phyloP scores from a whole-genome alignment of 2,113 vertebrate genomes.

The Prinia subflava region DNA sequence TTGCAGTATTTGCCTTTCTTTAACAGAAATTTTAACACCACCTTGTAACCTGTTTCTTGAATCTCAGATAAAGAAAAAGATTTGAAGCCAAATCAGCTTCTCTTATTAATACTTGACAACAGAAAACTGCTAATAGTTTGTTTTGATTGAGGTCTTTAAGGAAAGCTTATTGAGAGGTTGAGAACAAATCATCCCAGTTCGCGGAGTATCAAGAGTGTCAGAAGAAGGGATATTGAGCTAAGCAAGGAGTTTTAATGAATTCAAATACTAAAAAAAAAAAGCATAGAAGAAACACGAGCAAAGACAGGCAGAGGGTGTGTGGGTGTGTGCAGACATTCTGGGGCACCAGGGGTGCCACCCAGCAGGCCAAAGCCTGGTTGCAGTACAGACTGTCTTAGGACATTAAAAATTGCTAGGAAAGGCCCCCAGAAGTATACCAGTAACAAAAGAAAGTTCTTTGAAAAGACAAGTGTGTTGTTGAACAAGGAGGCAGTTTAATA shows the following conservation, averaged over 20 bases:
- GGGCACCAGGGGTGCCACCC: not conserved
- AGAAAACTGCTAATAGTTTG: not conserved
- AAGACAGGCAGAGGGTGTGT: not conserved
- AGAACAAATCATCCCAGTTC: not conserved
- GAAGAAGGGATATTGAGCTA: not conserved
- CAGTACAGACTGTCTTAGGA: not conserved
- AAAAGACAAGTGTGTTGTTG: not conserved
- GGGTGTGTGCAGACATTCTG: not conserved
- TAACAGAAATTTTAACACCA: not conserved
- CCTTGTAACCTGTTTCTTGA: not conserved
- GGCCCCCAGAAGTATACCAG: not conserved
- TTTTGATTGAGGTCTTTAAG: not conserved
- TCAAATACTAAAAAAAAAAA: not conserved
- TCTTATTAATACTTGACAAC: not conserved
- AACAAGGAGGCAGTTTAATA: not conserved
- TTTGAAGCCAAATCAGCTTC: not conserved
- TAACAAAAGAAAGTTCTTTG: not conserved
- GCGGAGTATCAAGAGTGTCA: not conserved
- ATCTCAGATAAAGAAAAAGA: not conserved
- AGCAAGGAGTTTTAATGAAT: not conserved
- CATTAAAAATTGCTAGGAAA: not conserved
- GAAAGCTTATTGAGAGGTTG: not conserved
- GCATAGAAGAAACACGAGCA: not conserved
- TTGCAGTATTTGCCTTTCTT: not conserved
- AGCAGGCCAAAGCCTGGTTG: not conserved